Percentiles rank a stretch among this genome's conserved stretches.
phyloP scores from a whole-genome alignment of 2,113 vertebrate genomes.

The Mesoclemmys tuberculata region DNA sequence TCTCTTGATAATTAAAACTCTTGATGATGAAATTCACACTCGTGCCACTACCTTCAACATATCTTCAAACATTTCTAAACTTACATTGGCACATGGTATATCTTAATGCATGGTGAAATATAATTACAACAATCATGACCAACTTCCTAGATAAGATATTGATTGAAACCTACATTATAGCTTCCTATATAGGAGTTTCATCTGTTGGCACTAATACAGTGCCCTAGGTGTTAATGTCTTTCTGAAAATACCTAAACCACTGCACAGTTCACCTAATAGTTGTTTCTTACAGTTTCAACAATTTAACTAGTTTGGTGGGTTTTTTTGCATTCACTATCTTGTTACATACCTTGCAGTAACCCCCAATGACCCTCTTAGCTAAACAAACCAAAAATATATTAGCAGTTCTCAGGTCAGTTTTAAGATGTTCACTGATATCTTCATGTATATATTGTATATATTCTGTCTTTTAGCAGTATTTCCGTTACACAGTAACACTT shows the following conservation, averaged over 20 bases:
- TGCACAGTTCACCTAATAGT: not conserved
- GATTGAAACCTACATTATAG: not conserved
- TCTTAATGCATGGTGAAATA: not conserved
- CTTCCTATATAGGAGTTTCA: not conserved
- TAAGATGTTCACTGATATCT: not conserved
- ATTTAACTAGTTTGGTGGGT: not conserved
- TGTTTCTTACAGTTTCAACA: not conserved
- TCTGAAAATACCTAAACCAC: not conserved
- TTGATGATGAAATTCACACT: not conserved
- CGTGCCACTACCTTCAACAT: rapidly evolving
- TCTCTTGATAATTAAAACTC: not conserved
- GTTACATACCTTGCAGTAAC: not conserved
- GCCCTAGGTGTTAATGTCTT: rapidly evolving
- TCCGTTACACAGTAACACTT: too few relatives aligned
- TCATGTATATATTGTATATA: rapidly evolving
- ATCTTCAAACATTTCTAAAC: not conserved
- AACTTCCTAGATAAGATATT: rapidly evolving
- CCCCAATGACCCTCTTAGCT: not conserved
- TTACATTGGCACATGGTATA: not conserved
- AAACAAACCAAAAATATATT: not conserved
- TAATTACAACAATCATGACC: not conserved
- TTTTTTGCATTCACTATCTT: not conserved
- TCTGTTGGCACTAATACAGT: not conserved
- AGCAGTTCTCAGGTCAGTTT: not conserved
- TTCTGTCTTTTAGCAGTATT: too few relatives aligned